Evolutionary conservation across 2,113 vertebrate genomes (phyloP), one percentile per base, ranked within the genome.

Genomic region (Furnarius figulus): DNA sequence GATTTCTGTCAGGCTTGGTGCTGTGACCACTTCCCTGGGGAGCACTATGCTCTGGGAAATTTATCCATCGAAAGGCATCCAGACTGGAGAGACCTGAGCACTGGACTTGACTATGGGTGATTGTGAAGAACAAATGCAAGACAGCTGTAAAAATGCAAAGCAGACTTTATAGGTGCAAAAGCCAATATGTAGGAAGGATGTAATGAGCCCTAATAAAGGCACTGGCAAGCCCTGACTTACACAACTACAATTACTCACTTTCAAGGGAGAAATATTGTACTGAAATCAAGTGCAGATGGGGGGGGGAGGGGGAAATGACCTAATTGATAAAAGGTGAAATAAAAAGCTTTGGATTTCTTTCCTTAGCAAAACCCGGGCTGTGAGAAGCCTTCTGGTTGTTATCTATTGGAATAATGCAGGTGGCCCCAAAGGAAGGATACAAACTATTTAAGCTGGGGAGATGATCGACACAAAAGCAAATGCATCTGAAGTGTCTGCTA

Each of bases 81-180:
- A 1, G 14, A 35, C 37, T 59, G 50, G 23, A 67, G 35, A 39
- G 13, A 40, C 19, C 25, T 10, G 42, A 78, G 37, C 39, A 24
- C 8, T 11, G 61, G 33, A 8, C 42, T 55, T 9, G 1, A 8
- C 33, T 33, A 4, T 13, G 22, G 27, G n/a, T 88, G 63, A 39
- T 50, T 49, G 3, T 15, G 12, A 31, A 80, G 33, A 53, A 20
- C 1, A 12, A 61, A 68, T 0, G 0, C 67, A 39, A 87, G 47
- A 31, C 5, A 2, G 10, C n/a, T 15, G 12, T 19, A 12, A 46
- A 55, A 92, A 66, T 24, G 8, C 12, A 86, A 39, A 89, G 22
- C 37, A 83, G 21, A 12, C 19, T 12, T 9, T 21, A 11, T 3
- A 47, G n/a, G n/a, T 56, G 5, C 1, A 14, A 77, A 90, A 89